A percentile compares a stretch with the other conserved stretches of the same genome.
Evolutionary conservation across 35 echinoderm and acorn worm species (phyloP).

Genomic region (Patiria miniata): DNA sequence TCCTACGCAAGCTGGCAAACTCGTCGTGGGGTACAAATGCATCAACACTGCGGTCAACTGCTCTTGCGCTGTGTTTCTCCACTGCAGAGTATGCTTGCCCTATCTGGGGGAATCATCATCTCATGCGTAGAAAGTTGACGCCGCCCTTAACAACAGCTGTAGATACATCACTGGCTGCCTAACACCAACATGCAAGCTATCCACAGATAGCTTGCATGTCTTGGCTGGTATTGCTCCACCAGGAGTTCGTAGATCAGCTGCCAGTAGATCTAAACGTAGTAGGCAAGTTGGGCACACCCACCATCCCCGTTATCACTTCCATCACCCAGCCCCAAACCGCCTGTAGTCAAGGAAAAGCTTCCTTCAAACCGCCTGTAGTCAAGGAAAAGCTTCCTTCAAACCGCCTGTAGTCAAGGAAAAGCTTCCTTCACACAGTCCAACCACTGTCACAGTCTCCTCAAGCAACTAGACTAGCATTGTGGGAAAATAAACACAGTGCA

Average conservation of each 20-base stretch:
- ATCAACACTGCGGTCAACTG: background rate
- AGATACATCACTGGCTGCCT: constrained; percentile 38
- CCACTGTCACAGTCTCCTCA: too few species aligned
- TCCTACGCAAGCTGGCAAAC: constrained; percentile 37
- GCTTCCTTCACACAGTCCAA: too few species aligned
- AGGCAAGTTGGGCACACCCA: background rate
- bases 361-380: constrained; percentile 13
- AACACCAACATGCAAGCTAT: constrained; percentile 16
- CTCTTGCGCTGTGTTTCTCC: constrained; percentile 33
- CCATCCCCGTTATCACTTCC: constrained; percentile 30
- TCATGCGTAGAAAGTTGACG: constrained; percentile 34
- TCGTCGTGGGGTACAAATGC: constrained; percentile 38
- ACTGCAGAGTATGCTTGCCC: constrained; percentile 47
- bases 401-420: too few species aligned
- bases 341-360: too few species aligned
- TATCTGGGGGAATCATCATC: constrained; percentile 34
- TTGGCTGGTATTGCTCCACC: background rate
- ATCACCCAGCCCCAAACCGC: too few species aligned
- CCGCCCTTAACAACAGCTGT: constrained; percentile 34
- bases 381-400: constrained; percentile 35
- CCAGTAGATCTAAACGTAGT: constrained; percentile 18
- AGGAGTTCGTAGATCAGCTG: constrained; percentile 34
- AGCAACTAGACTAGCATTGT: constrained; percentile 9
- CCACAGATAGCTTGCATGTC: background rate
- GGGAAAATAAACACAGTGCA: background rate